Percentiles rank a stretch among this genome's conserved stretches.
Evolutionary conservation across 1,140 invertebrate species (phyloP).

Genomic region (Camponotus floridanus): DNA sequence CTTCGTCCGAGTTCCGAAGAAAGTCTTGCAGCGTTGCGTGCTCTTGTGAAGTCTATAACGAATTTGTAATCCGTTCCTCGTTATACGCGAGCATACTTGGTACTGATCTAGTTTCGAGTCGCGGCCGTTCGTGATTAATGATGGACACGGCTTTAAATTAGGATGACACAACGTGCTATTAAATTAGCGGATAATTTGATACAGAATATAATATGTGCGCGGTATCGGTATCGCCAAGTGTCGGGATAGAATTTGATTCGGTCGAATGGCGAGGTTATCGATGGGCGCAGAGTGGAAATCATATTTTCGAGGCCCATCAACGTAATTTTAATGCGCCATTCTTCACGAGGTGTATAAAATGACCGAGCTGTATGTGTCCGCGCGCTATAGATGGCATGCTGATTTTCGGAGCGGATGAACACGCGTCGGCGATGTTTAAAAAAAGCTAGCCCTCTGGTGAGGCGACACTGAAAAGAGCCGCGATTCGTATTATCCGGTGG

Average conservation of each 20-base stretch:
- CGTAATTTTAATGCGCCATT: conserved; percentile 72
- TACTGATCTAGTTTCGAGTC: conserved; percentile 50
- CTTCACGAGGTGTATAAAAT: conserved; percentile 66
- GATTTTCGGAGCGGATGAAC: conserved; percentile 70
- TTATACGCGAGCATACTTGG: conserved; percentile 25
- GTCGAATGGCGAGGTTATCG: conserved; percentile 59
- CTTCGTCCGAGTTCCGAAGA: conserved; percentile 28
- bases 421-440: conserved; percentile 61
- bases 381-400: conserved; percentile 56
- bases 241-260: conserved; percentile 59
- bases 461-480: conserved; percentile 73
- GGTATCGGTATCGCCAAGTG: conserved; percentile 62
- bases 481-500: conserved; percentile 76
- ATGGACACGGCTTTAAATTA: conserved; percentile 61
- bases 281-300: conserved; percentile 48
- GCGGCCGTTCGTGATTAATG: conserved; percentile 53
- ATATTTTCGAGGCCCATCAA: conserved; percentile 49
- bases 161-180: conserved; percentile 58
- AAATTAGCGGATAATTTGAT: conserved; percentile 62
- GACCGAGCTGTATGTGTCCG: conserved; percentile 46
- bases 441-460: conserved; percentile 55
- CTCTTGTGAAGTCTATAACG: conserved; percentile 1
- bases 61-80: conserved; percentile 13
- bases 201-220: conserved; percentile 55
- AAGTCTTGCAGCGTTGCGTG: conserved; percentile 41